Percentiles rank a stretch among this genome's conserved stretches.
Conservation (phyloP, 2,888 invertebrate genomes). For the Sabellastarte sp. region DNA sequence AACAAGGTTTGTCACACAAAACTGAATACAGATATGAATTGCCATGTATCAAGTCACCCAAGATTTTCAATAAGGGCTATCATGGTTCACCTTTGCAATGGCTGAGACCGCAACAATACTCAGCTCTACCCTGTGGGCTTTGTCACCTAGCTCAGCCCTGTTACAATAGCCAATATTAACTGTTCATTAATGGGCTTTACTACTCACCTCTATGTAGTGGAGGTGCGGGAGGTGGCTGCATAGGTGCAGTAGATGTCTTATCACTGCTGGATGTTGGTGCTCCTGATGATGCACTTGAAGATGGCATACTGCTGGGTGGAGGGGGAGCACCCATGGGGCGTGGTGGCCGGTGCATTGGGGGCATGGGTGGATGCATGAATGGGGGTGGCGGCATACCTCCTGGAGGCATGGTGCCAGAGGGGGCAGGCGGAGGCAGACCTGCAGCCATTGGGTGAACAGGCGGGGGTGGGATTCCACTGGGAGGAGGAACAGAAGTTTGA, state of each 20-base stretch:
- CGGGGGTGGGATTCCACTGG: slow-evolving; percentile 10
- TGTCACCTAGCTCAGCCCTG: too few relatives aligned
- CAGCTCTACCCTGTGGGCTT: too few relatives aligned
- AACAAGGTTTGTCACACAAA: too few relatives aligned
- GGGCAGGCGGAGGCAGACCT: slow-evolving; percentile 1
- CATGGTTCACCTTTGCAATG: too few relatives aligned
- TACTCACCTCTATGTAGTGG: neutral
- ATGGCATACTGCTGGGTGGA: slow-evolving; percentile 17
- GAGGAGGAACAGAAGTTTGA: too few relatives aligned
- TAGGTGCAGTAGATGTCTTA: slow-evolving; percentile 6
- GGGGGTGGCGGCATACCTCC: slow-evolving; percentile 21
- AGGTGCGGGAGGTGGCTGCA: slow-evolving; percentile 12
- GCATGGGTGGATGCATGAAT: slow-evolving; percentile 9
- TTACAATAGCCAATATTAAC: too few relatives aligned
- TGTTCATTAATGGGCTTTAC: too few relatives aligned
- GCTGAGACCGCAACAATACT: too few relatives aligned
- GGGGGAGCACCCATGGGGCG: neutral
- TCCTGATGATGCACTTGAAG: slow-evolving; percentile 10
- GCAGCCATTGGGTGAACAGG: slow-evolving; percentile 6
- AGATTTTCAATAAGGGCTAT: too few relatives aligned
- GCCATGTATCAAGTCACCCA: too few relatives aligned
- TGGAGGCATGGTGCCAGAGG: slow-evolving; percentile 18
- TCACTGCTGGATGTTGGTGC: slow-evolving; percentile 10
- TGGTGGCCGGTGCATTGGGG: neutral
- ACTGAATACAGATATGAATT: too few relatives aligned